Percentiles rank a stretch among this genome's conserved stretches.
phyloP scores from a whole-genome alignment of 2,888 invertebrate genomes.

The Micoletzkya japonica region DNA sequence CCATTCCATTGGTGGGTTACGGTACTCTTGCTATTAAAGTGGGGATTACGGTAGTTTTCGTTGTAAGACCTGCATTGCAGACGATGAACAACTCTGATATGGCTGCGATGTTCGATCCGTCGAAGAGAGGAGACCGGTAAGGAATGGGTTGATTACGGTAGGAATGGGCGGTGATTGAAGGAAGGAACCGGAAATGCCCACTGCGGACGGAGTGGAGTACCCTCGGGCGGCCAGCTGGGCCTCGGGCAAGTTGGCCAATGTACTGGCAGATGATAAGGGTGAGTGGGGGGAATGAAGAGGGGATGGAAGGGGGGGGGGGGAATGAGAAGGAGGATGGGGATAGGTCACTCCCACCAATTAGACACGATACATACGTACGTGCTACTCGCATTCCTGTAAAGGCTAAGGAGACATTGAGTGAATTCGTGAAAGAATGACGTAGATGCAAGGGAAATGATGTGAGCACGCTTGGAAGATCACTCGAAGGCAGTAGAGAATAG shows the following conservation, averaged over 20 bases:
- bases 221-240: slow-evolving; percentile 61
- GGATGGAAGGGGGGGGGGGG: neutral
- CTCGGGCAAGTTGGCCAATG: slow-evolving; percentile 50
- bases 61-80: too few species aligned
- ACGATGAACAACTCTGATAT: too few species aligned
- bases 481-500: neutral
- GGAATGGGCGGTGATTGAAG: slow-evolving; percentile 41
- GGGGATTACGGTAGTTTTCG: too few species aligned
- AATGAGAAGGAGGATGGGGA: neutral
- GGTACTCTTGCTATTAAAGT: too few species aligned
- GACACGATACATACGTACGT: too few species aligned
- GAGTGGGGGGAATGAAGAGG: neutral
- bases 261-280: slow-evolving; percentile 58
- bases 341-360: too few species aligned
- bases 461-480: too few species aligned
- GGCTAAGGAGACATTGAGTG: too few species aligned
- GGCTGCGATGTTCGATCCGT: slow-evolving; percentile 20
- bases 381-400: too few species aligned
- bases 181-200: slow-evolving; percentile 46
- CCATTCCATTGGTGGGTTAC: too few species aligned
- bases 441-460: too few species aligned
- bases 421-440: too few species aligned
- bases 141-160: slow-evolving; percentile 42
- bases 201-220: slow-evolving; percentile 54
- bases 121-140: slow-evolving; percentile 33